These are phyloP conservation scores for Phylloscopus whistleri DNA, from an alignment of 2,113 vertebrate genomes.

Conservation along the genomic window DNA sequence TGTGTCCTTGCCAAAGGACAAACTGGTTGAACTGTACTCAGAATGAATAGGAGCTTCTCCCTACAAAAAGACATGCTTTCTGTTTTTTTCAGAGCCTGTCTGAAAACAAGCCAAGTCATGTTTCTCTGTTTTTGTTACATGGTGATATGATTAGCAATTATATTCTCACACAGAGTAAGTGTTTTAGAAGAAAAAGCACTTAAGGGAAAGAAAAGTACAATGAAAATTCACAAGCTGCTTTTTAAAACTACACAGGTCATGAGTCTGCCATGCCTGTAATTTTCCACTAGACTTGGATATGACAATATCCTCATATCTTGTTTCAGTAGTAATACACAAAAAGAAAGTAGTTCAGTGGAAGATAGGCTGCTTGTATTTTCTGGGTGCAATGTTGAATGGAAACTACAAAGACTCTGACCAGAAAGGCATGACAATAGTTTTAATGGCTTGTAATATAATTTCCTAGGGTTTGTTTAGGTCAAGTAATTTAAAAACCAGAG, in stretches of 20 bases:
- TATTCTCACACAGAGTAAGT: neutral
- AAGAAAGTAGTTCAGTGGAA: neutral
- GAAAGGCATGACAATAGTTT: neutral
- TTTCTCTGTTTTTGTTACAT: neutral
- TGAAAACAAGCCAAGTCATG: neutral
- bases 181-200: neutral
- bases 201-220: neutral
- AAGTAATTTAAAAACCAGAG: neutral
- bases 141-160: neutral
- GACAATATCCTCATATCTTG: neutral
- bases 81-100: neutral
- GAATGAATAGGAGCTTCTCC: neutral
- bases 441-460: neutral
- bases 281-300: neutral
- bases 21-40: neutral
- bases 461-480: neutral
- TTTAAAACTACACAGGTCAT: neutral
- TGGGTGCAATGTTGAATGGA: neutral
- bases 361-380: neutral
- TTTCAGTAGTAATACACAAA: neutral
- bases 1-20: neutral
- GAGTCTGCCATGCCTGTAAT: neutral
- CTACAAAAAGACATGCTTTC: neutral
- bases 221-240: neutral
- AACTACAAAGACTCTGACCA: neutral